Evolutionary conservation across 2,113 vertebrate species (phyloP), one percentile per base, ranked within the genome.

Genomic region (Alectura lathami): DNA sequence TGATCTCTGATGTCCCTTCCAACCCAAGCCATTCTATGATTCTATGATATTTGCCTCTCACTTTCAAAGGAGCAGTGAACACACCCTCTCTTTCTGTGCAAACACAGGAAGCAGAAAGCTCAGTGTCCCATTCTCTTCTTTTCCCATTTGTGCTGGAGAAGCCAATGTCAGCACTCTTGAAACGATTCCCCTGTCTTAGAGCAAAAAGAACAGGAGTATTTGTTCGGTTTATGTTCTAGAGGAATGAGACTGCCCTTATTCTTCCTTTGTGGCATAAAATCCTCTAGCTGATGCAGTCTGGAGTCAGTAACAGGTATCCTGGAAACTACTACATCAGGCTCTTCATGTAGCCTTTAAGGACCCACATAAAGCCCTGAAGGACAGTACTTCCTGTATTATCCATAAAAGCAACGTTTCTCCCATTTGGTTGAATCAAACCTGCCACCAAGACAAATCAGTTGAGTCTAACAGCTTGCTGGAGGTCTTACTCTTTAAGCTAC

Each of bases 401-500:
- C 48, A 29, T 32, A 53, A 32, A 23, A 43, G 38, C 50, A 51
- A 34, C 40, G 36, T 11, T 85, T 54, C 75, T 86, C 73, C 76
- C 9, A 3, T 17, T 66, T 24, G 62, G 63, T 48, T 64, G 79
- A 85, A 64, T 47, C 32, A 20, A 81, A 67, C 15, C 12, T 4
- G 32, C 13, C 75, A 43, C 36, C 66, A 59, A 69, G 79, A 73
- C 68, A 73, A 43, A 74, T 9, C 67, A 21, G 72, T 18, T 88
- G 32, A 78, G 60, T 0, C 76, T 16, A 67, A 26, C 48, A 27
- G n/a, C 76, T 88, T 34, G 38, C 64, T 82, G 56, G 82, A 56
- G 80, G 79, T 95, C 85, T 75, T 83, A 89, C 69, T 86, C 82
- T 84, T 94, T 90, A 93, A 95, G 86, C 91, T 90, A 72, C 4